Base-by-base conservation (phyloP, 2,888 invertebrate genomes). In the Beris chalybata region DNA sequence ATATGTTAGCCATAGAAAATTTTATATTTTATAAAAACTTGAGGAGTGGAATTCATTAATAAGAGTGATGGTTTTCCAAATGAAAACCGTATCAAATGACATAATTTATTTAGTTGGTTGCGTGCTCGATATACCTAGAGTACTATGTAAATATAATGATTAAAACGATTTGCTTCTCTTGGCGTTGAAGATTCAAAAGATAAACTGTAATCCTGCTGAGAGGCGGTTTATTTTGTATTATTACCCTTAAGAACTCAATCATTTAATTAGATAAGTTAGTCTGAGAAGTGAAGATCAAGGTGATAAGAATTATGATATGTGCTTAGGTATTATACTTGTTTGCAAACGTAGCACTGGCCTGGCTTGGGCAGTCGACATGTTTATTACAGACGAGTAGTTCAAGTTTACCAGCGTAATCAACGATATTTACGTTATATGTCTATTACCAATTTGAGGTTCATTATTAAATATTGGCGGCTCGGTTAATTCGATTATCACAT, bases 401-500 rank as follows among this genome's bases (percentile, higher is more conserved):
- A 48, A 48, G 48, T 48, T 48, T 48, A n/a, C 48, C 2, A n/a
- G 48, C n/a, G 48, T 6, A 48, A 48, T 48, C 48, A 13, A 48
- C 15, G n/a, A 2, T 48, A 15, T 56, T 56, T 43, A 43, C 56
- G 4, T 55, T 56, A 48, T 48, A 30, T 43, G 56, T n/a, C 47
- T 15, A 48, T 15, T 5, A 22, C 15, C 7, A 56, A 43, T 56
- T 56, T 56, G 48, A 30, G 59, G 59, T 13, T 58, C 45, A 30
- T 45, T 56, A 56, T 56, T 56, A 56, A 56, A 56, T 56, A 56
- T 56, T 56, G 43, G 61, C 50, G 7, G 50, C 50, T 38, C 13
- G 43, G 15, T 52, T 61, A 61, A 61, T 50, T 61, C 52, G 50
- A 61, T 61, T 61, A 61, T 61, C 61, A 61, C 50, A 15, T 50